Base-by-base conservation (phyloP, 2,888 invertebrate genomes). In the Parnassius apollo region DNA sequence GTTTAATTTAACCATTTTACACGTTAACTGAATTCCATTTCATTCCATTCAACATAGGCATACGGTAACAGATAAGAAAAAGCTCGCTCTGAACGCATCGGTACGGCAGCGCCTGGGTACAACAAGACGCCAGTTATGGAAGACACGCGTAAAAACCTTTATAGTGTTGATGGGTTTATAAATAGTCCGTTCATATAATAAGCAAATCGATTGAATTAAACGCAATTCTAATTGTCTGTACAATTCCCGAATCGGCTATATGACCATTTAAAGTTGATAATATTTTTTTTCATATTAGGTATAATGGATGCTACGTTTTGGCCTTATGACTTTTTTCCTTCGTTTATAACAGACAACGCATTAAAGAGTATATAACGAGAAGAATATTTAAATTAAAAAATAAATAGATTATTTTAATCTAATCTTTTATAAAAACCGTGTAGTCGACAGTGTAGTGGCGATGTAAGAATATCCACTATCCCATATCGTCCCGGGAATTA, bases 1-100 rank as follows among this genome's bases (percentile, higher is more conserved):
- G 50, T 62, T 54, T 42, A 59, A 56, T 59, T 62, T 58, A 59
- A 64, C 51, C 57, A 57, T 64, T 48, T 64, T 64, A 64, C 64
- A 57, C 59, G 59, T 64, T 52, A 44, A 42, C 56, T 60, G 63
- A 59, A 64, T 64, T 57, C 59, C 59, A 48, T 54, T 35, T 22
- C 13, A 45, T 64, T 57, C 59, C 59, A 48, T 54, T 35, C 42
- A 42, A 45, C 56, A 42, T 56, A 57, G 48, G 56, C 48, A 54
- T 55, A 55, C 55, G 54, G 44, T 55, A 22, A 35, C 42, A 50
- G 25, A 11, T 12, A 48, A 22, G 42, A 64, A 64, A 59, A 64
- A 54, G 57, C 46, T 53, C 62, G 49, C 42, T 9, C 18, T 18
- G 42, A 45, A 50, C 61, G 56, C 56, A 50, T 42, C 57, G 53